Evolutionary conservation across 2,888 invertebrate species (phyloP), one percentile per base, ranked within the genome.

Genomic region (Toxonevra muliebris): DNA sequence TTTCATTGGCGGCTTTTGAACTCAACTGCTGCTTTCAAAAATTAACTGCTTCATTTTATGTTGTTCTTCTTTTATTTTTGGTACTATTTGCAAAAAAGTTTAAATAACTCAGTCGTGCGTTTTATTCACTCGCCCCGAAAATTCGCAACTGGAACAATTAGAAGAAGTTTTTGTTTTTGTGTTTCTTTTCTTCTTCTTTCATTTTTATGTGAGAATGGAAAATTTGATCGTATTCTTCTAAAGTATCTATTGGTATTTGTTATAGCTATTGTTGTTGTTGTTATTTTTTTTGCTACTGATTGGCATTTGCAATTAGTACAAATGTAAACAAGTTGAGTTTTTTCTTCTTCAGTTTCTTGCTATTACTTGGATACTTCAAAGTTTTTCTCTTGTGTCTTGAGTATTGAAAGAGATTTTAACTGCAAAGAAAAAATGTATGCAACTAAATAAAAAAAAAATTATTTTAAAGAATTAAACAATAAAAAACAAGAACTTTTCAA

Each of bases 221-320:
- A 30, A 30, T 30, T 30, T 30, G 2, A 30, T 30, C 30, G 7
- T 30, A 7, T 30, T 4, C 30, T 30, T 30, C 30, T 30, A 30
- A 30, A 30, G 30, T 30, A 30, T 30, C 30, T 30, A 30, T 30
- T 30, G 30, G 30, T 48, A 48, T 48, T 48, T 48, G 48, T 48
- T 48, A 12, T 2, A 48, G 13, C 2, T 48, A 15, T 48, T 48
- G 48, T 48, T 48, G 13, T 48, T 48, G 52, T 45, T 55, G 54
- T 54, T 48, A 55, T 63, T 55, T 78, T 76, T 76, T 70, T 75
- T 69, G 66, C 65, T 77, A 71, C 80, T 81, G 80, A 81, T 81
- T 81, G 82, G 79, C 82, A 82, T 82, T 81, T 80, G 82, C 80
- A 81, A 81, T 81, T 81, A 81, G 80, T 75, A 77, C 76, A 75